phyloP scores from a whole-genome alignment of 2,797 vertebrate genomes.

The Peromyscus nudipes region DNA sequence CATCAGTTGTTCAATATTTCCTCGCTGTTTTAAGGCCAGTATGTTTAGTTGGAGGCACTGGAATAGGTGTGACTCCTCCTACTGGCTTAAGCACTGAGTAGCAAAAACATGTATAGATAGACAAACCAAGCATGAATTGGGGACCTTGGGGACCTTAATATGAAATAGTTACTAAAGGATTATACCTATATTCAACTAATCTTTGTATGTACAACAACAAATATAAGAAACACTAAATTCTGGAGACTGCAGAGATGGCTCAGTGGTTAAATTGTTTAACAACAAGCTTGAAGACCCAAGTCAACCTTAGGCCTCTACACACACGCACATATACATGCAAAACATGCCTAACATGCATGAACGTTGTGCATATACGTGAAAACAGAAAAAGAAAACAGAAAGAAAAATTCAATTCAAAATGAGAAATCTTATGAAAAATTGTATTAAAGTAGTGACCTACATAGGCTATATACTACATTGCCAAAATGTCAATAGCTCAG shows the following conservation, averaged over 20 bases:
- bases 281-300: background rate
- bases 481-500: background rate
- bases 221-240: background rate
- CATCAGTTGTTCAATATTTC: background rate
- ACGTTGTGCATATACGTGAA: background rate
- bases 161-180: background rate
- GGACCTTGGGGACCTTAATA: background rate
- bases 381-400: background rate
- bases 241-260: background rate
- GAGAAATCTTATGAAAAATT: background rate
- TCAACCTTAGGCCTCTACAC: background rate
- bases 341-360: background rate
- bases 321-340: background rate
- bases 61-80: background rate
- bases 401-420: background rate
- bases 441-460: background rate
- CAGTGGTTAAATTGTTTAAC: background rate
- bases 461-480: background rate
- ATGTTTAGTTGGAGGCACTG: background rate
- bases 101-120: background rate
- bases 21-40: background rate
- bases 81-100: background rate
- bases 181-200: background rate
- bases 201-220: background rate
- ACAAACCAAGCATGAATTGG: background rate